phyloP scores from a whole-genome alignment of 2,888 invertebrate species.

The Bimastos eiseni region DNA sequence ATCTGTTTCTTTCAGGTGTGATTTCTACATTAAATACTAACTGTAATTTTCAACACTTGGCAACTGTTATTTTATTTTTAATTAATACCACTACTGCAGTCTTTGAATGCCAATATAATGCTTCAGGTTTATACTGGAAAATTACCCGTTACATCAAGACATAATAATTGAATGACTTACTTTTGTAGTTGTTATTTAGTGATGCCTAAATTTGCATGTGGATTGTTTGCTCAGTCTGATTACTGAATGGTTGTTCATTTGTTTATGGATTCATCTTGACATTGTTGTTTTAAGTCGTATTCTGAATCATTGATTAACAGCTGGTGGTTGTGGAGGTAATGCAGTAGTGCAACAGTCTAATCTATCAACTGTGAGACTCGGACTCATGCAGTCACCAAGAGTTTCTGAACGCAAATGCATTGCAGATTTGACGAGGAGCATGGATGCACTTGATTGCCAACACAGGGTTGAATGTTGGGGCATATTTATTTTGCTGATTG shows the following conservation, averaged over 20 bases:
- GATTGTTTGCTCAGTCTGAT: neutral
- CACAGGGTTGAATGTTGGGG: neutral
- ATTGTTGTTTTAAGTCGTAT: too few species aligned
- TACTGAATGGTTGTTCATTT: neutral
- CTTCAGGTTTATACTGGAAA: neutral
- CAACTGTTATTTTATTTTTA: neutral
- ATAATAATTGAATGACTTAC: neutral
- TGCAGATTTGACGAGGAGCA: neutral
- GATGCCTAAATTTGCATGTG: neutral
- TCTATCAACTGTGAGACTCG: too few species aligned
- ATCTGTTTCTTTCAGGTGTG: neutral
- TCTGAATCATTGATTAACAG: too few species aligned
- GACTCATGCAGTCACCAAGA: too few species aligned
- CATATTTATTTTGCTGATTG: too few species aligned
- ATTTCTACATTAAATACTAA: neutral
- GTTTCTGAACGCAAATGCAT: too few species aligned
- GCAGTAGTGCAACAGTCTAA: too few species aligned
- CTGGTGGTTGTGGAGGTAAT: too few species aligned
- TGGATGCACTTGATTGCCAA: neutral
- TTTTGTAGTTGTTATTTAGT: neutral
- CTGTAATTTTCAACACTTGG: neutral
- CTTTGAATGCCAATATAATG: neutral
- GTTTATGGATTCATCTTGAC: neutral
- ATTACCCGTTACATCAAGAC: neutral
- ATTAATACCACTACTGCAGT: neutral